Evolutionary conservation across 2,113 vertebrate species (phyloP).

Genomic region (Pitta sordida): DNA sequence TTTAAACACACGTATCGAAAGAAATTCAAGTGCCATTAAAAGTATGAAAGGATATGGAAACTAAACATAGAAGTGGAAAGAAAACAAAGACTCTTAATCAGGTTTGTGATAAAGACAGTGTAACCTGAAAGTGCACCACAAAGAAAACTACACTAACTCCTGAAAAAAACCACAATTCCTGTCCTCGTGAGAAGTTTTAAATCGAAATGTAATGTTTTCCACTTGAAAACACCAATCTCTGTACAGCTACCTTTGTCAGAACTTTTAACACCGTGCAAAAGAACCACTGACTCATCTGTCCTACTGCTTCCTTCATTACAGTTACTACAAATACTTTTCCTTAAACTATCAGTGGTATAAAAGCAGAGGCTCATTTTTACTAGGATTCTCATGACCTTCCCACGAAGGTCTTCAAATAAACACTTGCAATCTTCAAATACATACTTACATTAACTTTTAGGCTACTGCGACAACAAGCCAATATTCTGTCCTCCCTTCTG

Average conservation of each 20-base stretch:
- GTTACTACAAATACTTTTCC: neutral
- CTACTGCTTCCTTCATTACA: neutral
- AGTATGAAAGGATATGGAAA: slow-evolving; percentile 1
- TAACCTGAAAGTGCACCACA: neutral
- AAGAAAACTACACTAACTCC: neutral
- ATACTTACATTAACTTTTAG: neutral
- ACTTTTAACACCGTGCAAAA: neutral
- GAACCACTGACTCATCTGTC: neutral
- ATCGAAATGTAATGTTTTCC: neutral
- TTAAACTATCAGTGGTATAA: neutral
- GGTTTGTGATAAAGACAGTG: neutral
- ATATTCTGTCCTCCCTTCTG: neutral
- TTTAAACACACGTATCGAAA: neutral
- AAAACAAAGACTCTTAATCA: slow-evolving; percentile 18
- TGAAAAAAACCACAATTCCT: neutral
- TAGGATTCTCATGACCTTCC: neutral
- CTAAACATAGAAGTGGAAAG: neutral
- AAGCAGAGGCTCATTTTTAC: neutral
- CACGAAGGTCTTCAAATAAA: neutral
- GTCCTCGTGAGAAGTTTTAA: neutral
- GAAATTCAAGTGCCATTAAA: neutral
- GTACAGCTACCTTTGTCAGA: neutral
- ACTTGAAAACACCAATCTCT: neutral
- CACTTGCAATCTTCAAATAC: neutral
- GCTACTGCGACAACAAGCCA: neutral